A percentile compares a stretch with the other conserved stretches of the same genome.
Conservation (phyloP, 2,888 invertebrate genomes). For the Lithophane semibrunnea region DNA sequence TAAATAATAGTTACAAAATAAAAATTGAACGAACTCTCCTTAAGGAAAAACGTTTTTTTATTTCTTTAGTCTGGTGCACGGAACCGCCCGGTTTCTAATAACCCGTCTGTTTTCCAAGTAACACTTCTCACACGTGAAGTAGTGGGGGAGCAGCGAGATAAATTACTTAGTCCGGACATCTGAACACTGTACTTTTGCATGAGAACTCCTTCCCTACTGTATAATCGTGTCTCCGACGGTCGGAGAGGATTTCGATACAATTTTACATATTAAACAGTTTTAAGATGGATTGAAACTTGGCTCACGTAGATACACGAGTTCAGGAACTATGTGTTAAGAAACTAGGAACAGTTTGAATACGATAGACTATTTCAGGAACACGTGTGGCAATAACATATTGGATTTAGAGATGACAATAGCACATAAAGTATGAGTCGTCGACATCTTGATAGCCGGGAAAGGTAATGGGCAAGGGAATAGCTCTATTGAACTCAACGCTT, state of each 20-base stretch:
- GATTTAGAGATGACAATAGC: conserved; percentile 45
- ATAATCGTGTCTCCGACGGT: conserved; percentile 60
- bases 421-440: conserved; percentile 50
- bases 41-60: background rate
- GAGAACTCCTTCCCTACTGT: conserved; percentile 55
- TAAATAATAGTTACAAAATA: background rate
- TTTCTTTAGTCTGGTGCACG: background rate
- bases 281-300: conserved; percentile 52
- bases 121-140: conserved; percentile 69
- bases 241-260: conserved; percentile 56
- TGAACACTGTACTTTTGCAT: conserved; percentile 69
- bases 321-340: conserved; percentile 3
- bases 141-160: conserved; percentile 66
- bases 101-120: conserved; percentile 59
- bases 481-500: conserved; percentile 33
- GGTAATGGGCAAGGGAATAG: conserved; percentile 34
- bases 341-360: conserved; percentile 22
- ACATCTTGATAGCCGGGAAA: conserved; percentile 41
- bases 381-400: conserved; percentile 40
- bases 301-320: conserved; percentile 14
- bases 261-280: conserved; percentile 63
- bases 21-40: background rate
- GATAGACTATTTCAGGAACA: conserved; percentile 17
- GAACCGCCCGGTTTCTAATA: conserved; percentile 7
- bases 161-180: conserved; percentile 75